Evolutionary conservation across 1,140 invertebrate genomes (phyloP).

Genomic region (Thrips palmi): DNA sequence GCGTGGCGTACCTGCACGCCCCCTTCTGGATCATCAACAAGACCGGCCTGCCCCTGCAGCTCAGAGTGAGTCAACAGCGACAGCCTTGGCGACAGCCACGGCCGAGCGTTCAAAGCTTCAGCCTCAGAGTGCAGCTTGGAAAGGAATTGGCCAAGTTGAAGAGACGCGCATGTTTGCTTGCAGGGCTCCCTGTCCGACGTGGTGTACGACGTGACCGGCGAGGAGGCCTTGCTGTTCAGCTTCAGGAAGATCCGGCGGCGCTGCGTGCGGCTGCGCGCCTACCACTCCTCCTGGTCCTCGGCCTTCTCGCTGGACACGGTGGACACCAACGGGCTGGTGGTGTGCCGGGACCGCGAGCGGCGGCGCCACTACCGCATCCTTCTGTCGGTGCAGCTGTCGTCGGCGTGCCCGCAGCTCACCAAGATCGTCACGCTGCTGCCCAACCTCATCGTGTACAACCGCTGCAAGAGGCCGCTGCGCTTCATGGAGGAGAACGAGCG

Average conservation of each 20-base stretch:
- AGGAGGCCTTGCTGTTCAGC: slow-evolving; percentile 47
- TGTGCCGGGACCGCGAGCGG: slow-evolving; percentile 44
- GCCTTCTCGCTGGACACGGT: slow-evolving; percentile 50
- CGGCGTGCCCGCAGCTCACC: slow-evolving; percentile 49
- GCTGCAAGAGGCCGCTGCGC: slow-evolving; percentile 42
- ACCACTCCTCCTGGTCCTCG: slow-evolving; percentile 52
- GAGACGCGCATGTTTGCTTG: slow-evolving; percentile 15
- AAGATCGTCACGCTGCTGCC: slow-evolving; percentile 72
- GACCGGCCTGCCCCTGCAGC: slow-evolving; percentile 54
- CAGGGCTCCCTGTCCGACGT: slow-evolving; percentile 45
- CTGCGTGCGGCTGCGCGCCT: slow-evolving; percentile 40
- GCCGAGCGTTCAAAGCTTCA: not conserved
- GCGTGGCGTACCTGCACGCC: slow-evolving; percentile 50
- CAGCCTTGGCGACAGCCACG: not conserved
- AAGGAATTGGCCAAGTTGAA: slow-evolving; percentile 4
- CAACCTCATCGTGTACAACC: slow-evolving; percentile 66
- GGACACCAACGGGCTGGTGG: slow-evolving; percentile 49
- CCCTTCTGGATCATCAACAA: slow-evolving; percentile 89
- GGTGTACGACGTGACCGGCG: slow-evolving; percentile 40
- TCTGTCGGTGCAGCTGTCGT: slow-evolving; percentile 36
- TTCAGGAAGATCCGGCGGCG: slow-evolving; percentile 44
- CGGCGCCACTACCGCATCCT: slow-evolving; percentile 40
- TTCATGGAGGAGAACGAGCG: slow-evolving; percentile 76
- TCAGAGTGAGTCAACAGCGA: slow-evolving; percentile 38
- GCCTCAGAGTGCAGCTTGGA: not conserved